A percentile compares a stretch with the other conserved stretches of the same genome.
Evolutionary conservation across 1,140 invertebrate genomes (phyloP).

Genomic region (Calliphora vicina): DNA sequence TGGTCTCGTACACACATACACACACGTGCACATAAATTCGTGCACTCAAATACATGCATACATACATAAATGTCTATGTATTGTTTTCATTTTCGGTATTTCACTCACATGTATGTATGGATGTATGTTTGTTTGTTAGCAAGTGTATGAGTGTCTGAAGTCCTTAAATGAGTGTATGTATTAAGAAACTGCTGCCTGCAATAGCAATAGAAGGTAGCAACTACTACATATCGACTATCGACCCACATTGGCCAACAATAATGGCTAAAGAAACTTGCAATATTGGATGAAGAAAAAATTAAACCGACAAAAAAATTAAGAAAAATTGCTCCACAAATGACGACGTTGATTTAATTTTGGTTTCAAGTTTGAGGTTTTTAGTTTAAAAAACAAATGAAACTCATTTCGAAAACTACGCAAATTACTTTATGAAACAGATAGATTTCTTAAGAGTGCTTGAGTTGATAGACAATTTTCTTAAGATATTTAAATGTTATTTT

Average conservation of each 20-base stretch:
- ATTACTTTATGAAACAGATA: neutral
- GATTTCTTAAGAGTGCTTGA: neutral
- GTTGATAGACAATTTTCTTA: neutral
- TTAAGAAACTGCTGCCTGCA: neutral
- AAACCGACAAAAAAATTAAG: neutral
- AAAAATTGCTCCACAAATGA: slow-evolving; percentile 29
- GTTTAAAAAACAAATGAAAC: neutral
- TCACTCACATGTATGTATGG: neutral
- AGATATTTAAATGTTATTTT: too few species aligned
- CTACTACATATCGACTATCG: slow-evolving; percentile 8
- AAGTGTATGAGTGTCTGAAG: neutral
- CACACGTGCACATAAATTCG: neutral
- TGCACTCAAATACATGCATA: neutral
- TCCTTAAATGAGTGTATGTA: neutral
- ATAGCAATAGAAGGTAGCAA: neutral
- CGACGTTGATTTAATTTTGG: slow-evolving; percentile 32
- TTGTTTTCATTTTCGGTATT: neutral
- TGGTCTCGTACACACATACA: slow-evolving; percentile 36
- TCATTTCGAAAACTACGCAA: too few species aligned
- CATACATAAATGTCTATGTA: neutral
- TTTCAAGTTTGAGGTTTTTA: neutral
- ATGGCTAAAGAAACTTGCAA: neutral
- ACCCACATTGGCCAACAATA: slow-evolving; percentile 31
- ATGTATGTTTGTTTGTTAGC: neutral
- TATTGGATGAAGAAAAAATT: neutral